Evolutionary conservation across 37 sponge, comb jelly and placozoan genomes (phyloP).

Genomic region (Mnemiopsis leidyi): DNA sequence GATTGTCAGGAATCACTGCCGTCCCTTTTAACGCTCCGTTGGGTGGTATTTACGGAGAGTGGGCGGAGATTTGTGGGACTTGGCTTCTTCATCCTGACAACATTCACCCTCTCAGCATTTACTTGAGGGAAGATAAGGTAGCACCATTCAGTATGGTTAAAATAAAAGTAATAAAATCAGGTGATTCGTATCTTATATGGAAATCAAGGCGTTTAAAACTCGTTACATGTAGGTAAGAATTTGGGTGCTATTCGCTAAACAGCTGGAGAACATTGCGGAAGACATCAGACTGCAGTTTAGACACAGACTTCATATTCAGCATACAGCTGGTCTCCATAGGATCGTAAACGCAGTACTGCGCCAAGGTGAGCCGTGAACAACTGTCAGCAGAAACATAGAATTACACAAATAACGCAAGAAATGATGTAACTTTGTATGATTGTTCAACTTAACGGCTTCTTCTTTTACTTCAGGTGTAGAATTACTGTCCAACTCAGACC

Average conservation of each 20-base stretch:
- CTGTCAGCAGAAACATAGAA: not conserved
- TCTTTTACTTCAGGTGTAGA: not conserved
- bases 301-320: not conserved
- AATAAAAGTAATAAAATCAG: not conserved
- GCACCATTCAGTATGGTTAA: not conserved
- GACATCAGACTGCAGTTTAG: slow-evolving; percentile 4
- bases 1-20: not conserved
- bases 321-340: not conserved
- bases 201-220: too few species aligned
- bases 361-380: slow-evolving; percentile 21
- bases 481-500: not conserved
- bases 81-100: slow-evolving; percentile 61
- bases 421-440: too few species aligned
- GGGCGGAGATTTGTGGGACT: slow-evolving; percentile 55
- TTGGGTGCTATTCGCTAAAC: slow-evolving; percentile 44
- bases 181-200: not conserved
- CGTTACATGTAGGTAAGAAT: not conserved
- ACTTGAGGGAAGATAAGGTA: slow-evolving; percentile 9
- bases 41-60: slow-evolving; percentile 40
- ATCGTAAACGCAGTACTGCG: slow-evolving; percentile 17
- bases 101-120: slow-evolving; percentile 12
- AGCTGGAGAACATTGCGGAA: not conserved
- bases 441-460: too few species aligned
- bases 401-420: too few species aligned
- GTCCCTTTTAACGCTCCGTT: slow-evolving; percentile 25